These are phyloP conservation scores for Grammomys surdaster DNA, from an alignment of 2,113 vertebrate species.

Conservation along the genomic window DNA sequence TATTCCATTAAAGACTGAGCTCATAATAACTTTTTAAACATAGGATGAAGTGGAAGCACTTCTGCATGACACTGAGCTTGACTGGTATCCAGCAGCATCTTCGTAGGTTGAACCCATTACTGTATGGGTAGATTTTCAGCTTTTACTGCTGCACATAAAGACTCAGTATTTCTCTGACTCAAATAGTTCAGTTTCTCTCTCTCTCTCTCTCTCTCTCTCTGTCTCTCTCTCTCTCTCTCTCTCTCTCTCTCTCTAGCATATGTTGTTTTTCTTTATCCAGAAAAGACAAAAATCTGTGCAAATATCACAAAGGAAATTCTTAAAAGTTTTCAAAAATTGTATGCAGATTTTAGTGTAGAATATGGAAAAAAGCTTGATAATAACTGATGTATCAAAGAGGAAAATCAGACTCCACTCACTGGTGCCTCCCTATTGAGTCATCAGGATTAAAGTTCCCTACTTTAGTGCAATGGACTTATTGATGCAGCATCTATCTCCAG, in stretches of 20 bases:
- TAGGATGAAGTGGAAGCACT: slow-evolving; percentile 2
- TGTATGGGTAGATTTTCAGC: neutral
- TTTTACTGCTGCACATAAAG: slow-evolving; percentile 19
- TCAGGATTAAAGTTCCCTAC: neutral
- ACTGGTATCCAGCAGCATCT: neutral
- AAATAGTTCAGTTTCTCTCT: neutral
- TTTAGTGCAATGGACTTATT: neutral
- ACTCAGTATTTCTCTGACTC: neutral
- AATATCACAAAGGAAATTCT: neutral
- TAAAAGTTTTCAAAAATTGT: neutral
- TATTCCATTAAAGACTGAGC: neutral
- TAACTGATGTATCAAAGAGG: neutral
- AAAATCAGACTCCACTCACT: slow-evolving; percentile 27
- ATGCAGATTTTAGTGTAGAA: slow-evolving; percentile 5
- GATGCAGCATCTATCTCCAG: neutral
- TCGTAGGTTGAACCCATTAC: neutral
- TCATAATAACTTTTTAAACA: neutral
- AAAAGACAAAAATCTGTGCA: slow-evolving; percentile 41
- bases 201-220: no score
- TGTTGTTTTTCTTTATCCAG: slow-evolving; percentile 33
- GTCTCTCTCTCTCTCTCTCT: no score
- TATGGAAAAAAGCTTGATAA: slow-evolving; percentile 29
- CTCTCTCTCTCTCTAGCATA: neutral
- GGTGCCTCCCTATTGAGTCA: neutral
- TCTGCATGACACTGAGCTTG: neutral